phyloP scores from a whole-genome alignment of 2,888 invertebrate species.

The Stenichneumon culpator region DNA sequence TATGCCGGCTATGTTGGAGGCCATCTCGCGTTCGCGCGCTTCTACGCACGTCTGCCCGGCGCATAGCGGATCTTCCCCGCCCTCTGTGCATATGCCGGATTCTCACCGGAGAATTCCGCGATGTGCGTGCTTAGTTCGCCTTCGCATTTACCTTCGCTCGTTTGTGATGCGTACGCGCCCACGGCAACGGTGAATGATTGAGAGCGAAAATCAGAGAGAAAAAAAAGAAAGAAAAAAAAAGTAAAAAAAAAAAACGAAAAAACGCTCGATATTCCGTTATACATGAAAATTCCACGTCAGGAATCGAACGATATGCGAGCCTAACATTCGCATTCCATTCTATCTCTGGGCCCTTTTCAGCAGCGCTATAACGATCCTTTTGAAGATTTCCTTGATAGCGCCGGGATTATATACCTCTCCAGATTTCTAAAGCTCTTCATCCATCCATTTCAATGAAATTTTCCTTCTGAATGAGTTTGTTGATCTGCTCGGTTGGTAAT shows the following conservation, averaged over 20 bases:
- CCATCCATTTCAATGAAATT: neutral
- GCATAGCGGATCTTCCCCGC: conserved; percentile 47
- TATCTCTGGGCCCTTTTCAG: neutral
- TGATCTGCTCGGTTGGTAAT: neutral
- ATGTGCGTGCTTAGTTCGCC: conserved; percentile 50
- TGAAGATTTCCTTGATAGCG: conserved; percentile 1
- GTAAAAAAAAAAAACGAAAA: neutral
- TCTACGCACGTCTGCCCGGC: conserved; percentile 56
- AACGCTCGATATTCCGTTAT: neutral
- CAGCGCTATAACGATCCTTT: neutral
- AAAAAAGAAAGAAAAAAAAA: neutral
- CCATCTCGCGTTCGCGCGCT: conserved; percentile 28
- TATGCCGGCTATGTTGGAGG: conserved; percentile 53
- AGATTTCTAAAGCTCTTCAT: neutral
- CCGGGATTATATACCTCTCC: neutral
- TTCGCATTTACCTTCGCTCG: conserved; percentile 46
- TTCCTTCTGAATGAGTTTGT: neutral
- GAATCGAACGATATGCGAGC: neutral
- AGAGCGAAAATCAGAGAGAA: conserved; percentile 12
- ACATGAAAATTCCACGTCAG: conserved; percentile 5
- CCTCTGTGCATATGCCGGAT: conserved; percentile 31
- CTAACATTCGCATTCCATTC: neutral
- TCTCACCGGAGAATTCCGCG: conserved; percentile 44
- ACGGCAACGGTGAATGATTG: conserved; percentile 21
- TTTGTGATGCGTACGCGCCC: conserved; percentile 25